Conservation (phyloP, 2,113 vertebrate species). For the Lophochroa leadbeateri region DNA sequence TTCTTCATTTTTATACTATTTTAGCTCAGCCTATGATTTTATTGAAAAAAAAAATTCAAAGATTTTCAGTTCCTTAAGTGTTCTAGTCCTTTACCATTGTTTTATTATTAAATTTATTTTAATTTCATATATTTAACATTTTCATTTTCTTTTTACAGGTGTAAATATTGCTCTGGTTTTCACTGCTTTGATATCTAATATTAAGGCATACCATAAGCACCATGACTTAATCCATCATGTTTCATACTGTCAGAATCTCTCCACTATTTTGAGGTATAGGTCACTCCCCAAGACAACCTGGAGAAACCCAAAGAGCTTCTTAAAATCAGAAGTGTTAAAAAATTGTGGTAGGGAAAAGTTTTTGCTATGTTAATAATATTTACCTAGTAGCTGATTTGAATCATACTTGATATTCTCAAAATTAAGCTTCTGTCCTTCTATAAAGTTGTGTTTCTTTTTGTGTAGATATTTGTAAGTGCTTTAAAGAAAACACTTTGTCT, state of each 20-base stretch:
- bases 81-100: not conserved
- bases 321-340: not conserved
- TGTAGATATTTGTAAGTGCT: not conserved
- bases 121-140: not conserved
- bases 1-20: not conserved
- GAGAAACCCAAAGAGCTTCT: not conserved
- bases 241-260: not conserved
- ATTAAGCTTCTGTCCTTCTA: not conserved
- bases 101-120: not conserved
- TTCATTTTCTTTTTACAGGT: not conserved
- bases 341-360: not conserved
- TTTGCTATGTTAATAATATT: not conserved
- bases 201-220: not conserved
- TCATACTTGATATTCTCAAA: not conserved
- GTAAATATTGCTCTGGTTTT: not conserved
- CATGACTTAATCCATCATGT: accelerated
- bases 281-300: not conserved
- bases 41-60: not conserved
- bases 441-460: not conserved
- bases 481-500: not conserved
- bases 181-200: not conserved
- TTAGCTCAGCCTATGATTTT: not conserved
- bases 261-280: not conserved
- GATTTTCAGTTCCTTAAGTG: not conserved
- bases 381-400: not conserved